A percentile compares a stretch with the other conserved stretches of the same genome.
Conservation (phyloP, 2,888 invertebrate species). For the Protonemura montana region DNA sequence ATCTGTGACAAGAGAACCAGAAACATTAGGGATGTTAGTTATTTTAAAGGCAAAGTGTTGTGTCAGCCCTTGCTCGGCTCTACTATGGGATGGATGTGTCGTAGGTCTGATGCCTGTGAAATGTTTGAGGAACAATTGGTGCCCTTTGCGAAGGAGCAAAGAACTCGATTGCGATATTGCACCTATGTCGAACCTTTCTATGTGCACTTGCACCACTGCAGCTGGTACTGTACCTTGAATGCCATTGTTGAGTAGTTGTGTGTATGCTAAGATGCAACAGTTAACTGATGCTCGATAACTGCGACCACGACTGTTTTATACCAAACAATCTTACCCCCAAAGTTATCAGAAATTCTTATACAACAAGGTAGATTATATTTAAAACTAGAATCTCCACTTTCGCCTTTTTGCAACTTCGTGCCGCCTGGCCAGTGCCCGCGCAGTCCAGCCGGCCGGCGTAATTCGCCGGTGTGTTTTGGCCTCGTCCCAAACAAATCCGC, state of each 20-base stretch:
- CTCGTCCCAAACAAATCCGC: not conserved
- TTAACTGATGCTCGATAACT: not conserved
- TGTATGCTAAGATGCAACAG: constrained; percentile 9
- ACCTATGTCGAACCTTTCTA: too few species aligned
- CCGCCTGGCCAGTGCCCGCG: not conserved
- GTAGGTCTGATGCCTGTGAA: too few species aligned
- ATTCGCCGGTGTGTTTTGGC: not conserved
- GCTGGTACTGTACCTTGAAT: constrained; percentile 47
- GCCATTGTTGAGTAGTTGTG: constrained; percentile 45
- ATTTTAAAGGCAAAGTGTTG: too few species aligned
- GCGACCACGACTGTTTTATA: constrained; percentile 18
- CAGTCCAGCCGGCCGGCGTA: not conserved
- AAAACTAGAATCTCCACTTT: constrained; percentile 33
- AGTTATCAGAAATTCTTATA: not conserved
- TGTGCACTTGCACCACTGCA: too few species aligned
- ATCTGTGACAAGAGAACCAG: constrained; percentile 50
- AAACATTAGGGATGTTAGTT: too few species aligned
- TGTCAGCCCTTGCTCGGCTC: too few species aligned
- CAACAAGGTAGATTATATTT: constrained; percentile 25
- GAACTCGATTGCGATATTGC: too few species aligned
- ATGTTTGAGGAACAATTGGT: too few species aligned
- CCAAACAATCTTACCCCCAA: constrained; percentile 4
- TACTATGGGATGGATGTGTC: too few species aligned
- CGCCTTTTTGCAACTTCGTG: constrained; percentile 20
- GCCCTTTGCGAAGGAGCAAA: too few species aligned